These are phyloP conservation scores for Pluvialis apricaria DNA, from an alignment of 2,113 vertebrate species.

Conservation along the genomic window DNA sequence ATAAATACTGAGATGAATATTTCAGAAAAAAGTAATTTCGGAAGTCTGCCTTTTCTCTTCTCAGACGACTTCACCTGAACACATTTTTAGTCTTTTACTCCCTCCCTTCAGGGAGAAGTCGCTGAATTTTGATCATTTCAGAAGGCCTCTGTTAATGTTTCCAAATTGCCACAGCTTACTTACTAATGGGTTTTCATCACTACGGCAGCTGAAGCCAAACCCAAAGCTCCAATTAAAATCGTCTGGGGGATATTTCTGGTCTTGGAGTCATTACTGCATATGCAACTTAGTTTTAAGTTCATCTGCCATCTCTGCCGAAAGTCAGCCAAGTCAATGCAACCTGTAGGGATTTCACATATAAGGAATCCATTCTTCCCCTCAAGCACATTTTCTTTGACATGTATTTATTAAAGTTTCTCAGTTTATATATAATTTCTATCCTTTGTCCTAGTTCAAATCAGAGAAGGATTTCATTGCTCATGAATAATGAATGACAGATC, in stretches of 20 bases:
- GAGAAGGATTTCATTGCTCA: not conserved
- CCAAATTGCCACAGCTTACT: not conserved
- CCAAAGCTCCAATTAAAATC: not conserved
- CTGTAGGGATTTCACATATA: not conserved
- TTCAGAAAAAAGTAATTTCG: not conserved
- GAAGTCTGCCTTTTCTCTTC: not conserved
- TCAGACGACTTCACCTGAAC: not conserved
- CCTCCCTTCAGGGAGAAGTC: not conserved
- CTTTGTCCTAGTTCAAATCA: not conserved
- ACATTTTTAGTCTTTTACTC: not conserved
- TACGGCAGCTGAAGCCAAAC: not conserved
- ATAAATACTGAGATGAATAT: not conserved
- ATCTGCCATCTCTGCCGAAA: not conserved
- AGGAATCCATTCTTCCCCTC: not conserved
- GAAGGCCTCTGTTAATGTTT: not conserved
- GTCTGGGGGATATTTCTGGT: not conserved
- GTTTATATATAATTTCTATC: not conserved
- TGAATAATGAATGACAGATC: not conserved
- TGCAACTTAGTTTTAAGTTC: not conserved
- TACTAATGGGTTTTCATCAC: not conserved
- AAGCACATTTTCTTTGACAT: not conserved
- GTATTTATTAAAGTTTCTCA: not conserved
- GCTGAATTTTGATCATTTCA: not conserved
- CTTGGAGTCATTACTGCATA: not conserved
- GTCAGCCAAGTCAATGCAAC: not conserved